Evolutionary conservation across 2,113 vertebrate species (phyloP).

Genomic region (Carlito syrichta): DNA sequence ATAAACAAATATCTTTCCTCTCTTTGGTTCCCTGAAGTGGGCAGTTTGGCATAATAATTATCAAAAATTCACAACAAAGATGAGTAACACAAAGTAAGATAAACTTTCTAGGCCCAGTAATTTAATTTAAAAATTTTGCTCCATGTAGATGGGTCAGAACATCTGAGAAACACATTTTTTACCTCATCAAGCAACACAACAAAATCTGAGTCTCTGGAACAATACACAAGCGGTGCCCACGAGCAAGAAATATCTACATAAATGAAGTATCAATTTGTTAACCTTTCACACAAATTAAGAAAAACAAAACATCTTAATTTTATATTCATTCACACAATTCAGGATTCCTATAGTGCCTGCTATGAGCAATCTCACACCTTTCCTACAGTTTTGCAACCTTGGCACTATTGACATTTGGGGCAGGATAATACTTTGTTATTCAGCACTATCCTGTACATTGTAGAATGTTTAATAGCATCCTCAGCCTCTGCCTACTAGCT

Average conservation of each 20-base stretch:
- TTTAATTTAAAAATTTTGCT: not conserved
- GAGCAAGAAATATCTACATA: not conserved
- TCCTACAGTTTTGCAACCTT: not conserved
- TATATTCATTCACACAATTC: not conserved
- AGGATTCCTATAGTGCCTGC: not conserved
- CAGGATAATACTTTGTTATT: not conserved
- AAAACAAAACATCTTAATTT: not conserved
- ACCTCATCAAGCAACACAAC: not conserved
- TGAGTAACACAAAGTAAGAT: not conserved
- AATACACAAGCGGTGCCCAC: not conserved
- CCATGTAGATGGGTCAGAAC: not conserved
- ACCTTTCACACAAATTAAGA: not conserved
- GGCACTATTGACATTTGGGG: accelerated
- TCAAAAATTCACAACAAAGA: conserved; percentile 3
- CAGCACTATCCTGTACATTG: not conserved
- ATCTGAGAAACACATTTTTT: not conserved
- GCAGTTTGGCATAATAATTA: not conserved
- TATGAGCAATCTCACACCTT: accelerated
- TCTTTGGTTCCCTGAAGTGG: not conserved
- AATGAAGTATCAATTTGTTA: not conserved
- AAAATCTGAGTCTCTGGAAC: not conserved
- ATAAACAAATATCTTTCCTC: not conserved
- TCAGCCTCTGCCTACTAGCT: not conserved
- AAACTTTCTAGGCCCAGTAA: not conserved
- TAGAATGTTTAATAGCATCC: not conserved